A percentile compares a stretch with the other conserved stretches of the same genome.
These are phyloP conservation scores for Cephalopachus bancanus DNA, from an alignment of 2,797 vertebrate species.

Conservation along the genomic window DNA sequence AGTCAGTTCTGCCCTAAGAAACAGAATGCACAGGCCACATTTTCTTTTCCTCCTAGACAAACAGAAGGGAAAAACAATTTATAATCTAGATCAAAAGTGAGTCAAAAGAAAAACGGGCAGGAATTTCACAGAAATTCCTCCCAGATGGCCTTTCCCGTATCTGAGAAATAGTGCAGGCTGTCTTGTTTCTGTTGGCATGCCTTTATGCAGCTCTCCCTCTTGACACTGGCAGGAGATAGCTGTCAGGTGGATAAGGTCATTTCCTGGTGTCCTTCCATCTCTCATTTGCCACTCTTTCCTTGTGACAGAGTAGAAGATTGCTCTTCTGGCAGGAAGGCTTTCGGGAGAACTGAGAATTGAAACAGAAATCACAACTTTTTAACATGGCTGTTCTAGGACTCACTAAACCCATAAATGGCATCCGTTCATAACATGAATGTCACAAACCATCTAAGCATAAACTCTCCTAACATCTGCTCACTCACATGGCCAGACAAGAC, in stretches of 20 bases:
- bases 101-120: background rate
- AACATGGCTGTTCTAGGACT: background rate
- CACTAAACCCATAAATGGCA: background rate
- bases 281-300: background rate
- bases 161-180: background rate
- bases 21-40: background rate
- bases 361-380: background rate
- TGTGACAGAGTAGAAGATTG: background rate
- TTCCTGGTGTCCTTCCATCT: background rate
- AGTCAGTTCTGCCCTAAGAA: background rate
- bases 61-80: background rate
- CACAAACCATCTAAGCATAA: background rate
- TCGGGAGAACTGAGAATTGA: background rate
- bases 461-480: background rate
- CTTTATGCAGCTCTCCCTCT: too few species aligned
- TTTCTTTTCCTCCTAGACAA: background rate
- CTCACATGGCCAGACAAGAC: background rate
- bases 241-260: background rate
- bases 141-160: background rate
- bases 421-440: fast-evolving
- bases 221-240: background rate
- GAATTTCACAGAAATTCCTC: background rate
- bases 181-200: background rate
- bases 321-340: background rate
- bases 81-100: background rate